Evolutionary conservation across 2,113 vertebrate genomes (phyloP).

Genomic region (Grus americana): DNA sequence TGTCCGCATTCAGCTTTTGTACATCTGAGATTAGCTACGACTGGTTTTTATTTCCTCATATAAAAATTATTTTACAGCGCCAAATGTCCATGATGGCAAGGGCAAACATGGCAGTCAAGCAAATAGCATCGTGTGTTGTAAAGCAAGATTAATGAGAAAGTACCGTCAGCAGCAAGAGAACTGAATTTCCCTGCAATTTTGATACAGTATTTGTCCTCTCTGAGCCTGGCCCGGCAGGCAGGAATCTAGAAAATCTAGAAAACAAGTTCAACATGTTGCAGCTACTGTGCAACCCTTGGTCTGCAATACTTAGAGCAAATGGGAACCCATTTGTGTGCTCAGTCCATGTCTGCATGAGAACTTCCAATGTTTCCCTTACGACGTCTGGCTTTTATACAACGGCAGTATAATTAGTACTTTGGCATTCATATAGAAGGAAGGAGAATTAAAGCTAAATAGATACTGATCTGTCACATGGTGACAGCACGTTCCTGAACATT

Average conservation of each 20-base stretch:
- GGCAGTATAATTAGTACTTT: neutral
- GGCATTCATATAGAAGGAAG: neutral
- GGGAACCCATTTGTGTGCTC: fast-evolving
- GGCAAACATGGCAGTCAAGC: neutral
- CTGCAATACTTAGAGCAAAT: neutral
- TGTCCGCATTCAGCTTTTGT: neutral
- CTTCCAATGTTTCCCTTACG: neutral
- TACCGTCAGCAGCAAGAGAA: neutral
- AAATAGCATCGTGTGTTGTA: neutral
- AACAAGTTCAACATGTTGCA: neutral
- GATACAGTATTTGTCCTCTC: neutral
- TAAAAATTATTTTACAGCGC: neutral
- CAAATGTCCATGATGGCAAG: neutral
- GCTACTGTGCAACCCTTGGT: neutral
- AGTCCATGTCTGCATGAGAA: neutral
- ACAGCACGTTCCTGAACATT: neutral
- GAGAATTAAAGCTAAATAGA: neutral
- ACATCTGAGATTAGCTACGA: neutral
- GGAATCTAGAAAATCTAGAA: neutral
- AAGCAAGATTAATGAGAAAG: neutral
- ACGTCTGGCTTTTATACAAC: neutral
- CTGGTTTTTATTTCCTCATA: neutral
- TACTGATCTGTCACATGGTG: neutral
- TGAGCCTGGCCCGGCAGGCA: neutral
- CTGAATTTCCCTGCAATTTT: neutral